Evolutionary conservation across 2,888 invertebrate species (phyloP).

Genomic region (Metellina segmentata): DNA sequence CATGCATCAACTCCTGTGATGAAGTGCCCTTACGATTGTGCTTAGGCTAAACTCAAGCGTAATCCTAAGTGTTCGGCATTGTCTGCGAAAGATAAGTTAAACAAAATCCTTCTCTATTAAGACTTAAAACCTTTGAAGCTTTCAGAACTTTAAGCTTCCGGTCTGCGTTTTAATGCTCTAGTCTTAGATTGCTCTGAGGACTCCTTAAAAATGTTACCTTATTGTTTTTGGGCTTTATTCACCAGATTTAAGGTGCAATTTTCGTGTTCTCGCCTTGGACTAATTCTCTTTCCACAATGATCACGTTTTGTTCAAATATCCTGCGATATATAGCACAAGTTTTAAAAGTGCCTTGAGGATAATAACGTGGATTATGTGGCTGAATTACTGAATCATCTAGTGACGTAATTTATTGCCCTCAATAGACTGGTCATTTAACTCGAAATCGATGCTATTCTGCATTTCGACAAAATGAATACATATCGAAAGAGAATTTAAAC

Average conservation of each 20-base stretch:
- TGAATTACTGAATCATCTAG: background rate
- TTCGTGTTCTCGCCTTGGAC: background rate
- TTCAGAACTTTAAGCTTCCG: slow-evolving; percentile 27
- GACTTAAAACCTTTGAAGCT: slow-evolving; percentile 65
- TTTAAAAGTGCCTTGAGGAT: background rate
- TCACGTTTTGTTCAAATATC: background rate
- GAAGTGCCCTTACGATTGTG: slow-evolving; percentile 43
- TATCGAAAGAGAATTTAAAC: no score
- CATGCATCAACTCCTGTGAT: slow-evolving; percentile 53
- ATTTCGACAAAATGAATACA: background rate
- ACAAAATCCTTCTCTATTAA: slow-evolving; percentile 62
- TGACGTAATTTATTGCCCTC: background rate
- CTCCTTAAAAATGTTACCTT: slow-evolving; percentile 20
- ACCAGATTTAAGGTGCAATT: slow-evolving; percentile 23
- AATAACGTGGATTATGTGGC: background rate
- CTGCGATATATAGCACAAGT: background rate
- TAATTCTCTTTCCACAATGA: slow-evolving; percentile 3
- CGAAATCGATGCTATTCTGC: background rate
- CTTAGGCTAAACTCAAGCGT: slow-evolving; percentile 40
- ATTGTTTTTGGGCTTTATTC: slow-evolving; percentile 14
- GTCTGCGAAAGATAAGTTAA: slow-evolving; percentile 60
- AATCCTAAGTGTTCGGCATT: slow-evolving; percentile 57
- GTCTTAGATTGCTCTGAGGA: slow-evolving; percentile 18
- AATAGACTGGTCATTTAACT: background rate
- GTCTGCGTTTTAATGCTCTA: slow-evolving; percentile 20